Percentiles rank a stretch among this genome's conserved stretches.
Evolutionary conservation across 2,113 vertebrate species (phyloP).

Genomic region (Nothobranchius kuhntae): DNA sequence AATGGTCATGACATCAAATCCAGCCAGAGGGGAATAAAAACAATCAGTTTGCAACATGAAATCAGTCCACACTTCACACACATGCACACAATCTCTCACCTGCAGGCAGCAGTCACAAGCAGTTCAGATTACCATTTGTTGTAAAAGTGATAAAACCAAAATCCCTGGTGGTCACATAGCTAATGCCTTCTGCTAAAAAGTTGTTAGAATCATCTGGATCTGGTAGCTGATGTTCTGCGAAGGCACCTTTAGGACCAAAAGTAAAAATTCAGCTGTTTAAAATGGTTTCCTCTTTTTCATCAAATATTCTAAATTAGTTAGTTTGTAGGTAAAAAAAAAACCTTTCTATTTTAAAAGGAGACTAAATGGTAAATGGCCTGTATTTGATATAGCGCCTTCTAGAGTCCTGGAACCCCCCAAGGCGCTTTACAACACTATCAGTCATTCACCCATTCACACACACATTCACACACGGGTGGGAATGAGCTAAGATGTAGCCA

Average conservation of each 20-base stretch:
- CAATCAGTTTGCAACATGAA: not conserved
- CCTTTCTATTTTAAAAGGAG: no score
- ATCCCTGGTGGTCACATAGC: not conserved
- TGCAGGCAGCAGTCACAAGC: not conserved
- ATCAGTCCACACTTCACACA: conserved; percentile 5
- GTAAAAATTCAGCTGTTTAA: no score
- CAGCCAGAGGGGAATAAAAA: not conserved
- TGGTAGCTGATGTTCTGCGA: not conserved
- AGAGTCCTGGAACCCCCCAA: no score
- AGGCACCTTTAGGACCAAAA: not conserved
- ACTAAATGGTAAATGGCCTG: no score
- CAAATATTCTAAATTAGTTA: no score
- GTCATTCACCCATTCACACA: no score
- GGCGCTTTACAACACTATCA: no score
- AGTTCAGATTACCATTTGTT: not conserved
- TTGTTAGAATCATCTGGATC: not conserved
- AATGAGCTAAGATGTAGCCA: no score
- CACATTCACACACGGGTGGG: no score
- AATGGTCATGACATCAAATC: conserved; percentile 8
- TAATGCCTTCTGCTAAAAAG: not conserved
- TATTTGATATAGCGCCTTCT: no score
- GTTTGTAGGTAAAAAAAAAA: no score
- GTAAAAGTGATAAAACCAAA: not conserved
- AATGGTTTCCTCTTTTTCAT: no score
- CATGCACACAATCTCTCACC: conserved; percentile 10